Base-by-base conservation (phyloP, 2,113 vertebrate genomes). In the Rutilus rutilus region DNA sequence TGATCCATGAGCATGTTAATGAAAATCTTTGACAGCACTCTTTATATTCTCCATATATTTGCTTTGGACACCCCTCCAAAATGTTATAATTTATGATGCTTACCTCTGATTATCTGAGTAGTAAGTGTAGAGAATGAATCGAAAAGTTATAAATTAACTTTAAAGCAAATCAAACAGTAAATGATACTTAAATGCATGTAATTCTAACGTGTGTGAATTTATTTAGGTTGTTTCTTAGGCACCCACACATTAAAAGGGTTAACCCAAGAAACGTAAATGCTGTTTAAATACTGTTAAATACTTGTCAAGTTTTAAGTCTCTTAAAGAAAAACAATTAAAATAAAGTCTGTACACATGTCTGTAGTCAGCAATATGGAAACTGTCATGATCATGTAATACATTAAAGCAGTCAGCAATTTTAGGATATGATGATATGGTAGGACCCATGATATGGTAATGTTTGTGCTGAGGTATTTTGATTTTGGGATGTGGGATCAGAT, bases 401-500 rank as follows among this genome's bases (percentile, higher is more conserved):
- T 60, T n/a, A 78, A 39, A 39, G 54, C 21, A 65, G n/a, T 67
- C 62, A 67, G 78, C 39, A 50, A 81, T 21, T 47, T 81, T 25
- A 42, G 33, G 4, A 42, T 42, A 42, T 42, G 39, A 42, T 10
- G 8, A 42, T 42, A 42, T 42, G 39, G 39, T 42, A 42, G 39
- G 42, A 42, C 25, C 79, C 59, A 62, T 52, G 62, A 82, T 30
- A 82, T 82, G 47, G 79, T 52, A 52, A 69, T 52, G 45, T 52
- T 27, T 82, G 25, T 52, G 42, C 45, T 73, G 4, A 83, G 50
- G 23, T 42, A 36, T 85, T 54, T 78, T 59, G 60, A 33, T 30
- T 84, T 67, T 81, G 47, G 59, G 30, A 85, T 74, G 62, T 83
- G 85, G 14, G 50, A 50, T 83, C 47, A 60, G 14, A 62, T 79